phyloP scores from a whole-genome alignment of 2,888 invertebrate species.

The Luperina testacea region DNA sequence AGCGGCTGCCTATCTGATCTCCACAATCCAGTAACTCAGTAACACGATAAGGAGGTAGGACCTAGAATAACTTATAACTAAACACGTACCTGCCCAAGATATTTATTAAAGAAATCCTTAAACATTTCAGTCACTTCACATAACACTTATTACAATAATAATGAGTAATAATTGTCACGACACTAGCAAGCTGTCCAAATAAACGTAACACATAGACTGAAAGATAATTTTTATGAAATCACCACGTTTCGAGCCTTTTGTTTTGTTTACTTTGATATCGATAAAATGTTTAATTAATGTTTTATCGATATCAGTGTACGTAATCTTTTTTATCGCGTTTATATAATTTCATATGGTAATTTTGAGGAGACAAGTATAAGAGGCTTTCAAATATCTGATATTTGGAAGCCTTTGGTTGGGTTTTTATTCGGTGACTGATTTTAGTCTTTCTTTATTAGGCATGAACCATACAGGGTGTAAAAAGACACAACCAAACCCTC shows the following conservation, averaged over 20 bases:
- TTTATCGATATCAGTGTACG: slow-evolving; percentile 32
- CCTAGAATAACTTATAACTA: neutral
- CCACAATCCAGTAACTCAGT: neutral
- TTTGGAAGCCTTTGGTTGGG: too few relatives aligned
- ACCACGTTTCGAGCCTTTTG: slow-evolving; percentile 25
- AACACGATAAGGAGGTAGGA: neutral
- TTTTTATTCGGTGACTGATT: neutral
- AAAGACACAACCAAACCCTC: neutral
- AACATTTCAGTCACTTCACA: slow-evolving; percentile 54
- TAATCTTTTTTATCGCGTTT: slow-evolving; percentile 21
- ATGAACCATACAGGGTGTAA: neutral
- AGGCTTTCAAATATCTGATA: neutral
- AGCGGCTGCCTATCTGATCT: neutral
- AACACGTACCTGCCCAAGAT: slow-evolving; percentile 49
- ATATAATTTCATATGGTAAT: neutral
- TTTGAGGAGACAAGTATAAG: neutral
- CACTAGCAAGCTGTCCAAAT: slow-evolving; percentile 42
- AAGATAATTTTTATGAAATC: slow-evolving; percentile 52
- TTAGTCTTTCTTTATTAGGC: neutral
- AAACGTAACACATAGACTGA: slow-evolving; percentile 36
- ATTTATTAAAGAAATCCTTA: slow-evolving; percentile 55
- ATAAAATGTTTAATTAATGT: slow-evolving; percentile 31
- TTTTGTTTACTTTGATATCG: slow-evolving; percentile 53
- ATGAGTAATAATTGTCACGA: slow-evolving; percentile 6
- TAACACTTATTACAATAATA: slow-evolving; percentile 12